Evolutionary conservation across 2,888 invertebrate species (phyloP).

Genomic region (Epinotia ramella): DNA sequence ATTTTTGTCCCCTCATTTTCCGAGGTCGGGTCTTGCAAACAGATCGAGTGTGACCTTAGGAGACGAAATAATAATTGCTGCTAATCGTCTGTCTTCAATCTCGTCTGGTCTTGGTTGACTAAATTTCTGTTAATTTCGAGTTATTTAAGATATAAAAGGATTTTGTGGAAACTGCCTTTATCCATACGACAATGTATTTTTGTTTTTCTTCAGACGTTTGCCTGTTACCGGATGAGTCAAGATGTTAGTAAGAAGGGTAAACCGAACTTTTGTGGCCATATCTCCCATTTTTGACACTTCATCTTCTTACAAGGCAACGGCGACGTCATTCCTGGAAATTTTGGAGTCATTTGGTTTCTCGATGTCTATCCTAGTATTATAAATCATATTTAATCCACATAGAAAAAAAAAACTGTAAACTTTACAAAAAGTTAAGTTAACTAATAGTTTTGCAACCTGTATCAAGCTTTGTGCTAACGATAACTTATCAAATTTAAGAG

Average conservation of each 20-base stretch:
- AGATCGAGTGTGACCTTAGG: constrained; percentile 77
- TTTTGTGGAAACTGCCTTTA: constrained; percentile 28
- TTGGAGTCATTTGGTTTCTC: not conserved
- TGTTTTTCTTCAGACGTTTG: constrained; percentile 11
- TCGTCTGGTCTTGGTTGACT: constrained; percentile 56
- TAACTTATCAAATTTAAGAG: not conserved
- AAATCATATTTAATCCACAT: too few relatives aligned
- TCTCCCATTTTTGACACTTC: too few relatives aligned
- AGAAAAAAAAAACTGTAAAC: too few relatives aligned
- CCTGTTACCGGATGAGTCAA: constrained; percentile 14
- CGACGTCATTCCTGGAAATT: not conserved
- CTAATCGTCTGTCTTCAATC: constrained; percentile 59
- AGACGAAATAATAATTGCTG: constrained; percentile 77
- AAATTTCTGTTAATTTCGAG: constrained; percentile 45
- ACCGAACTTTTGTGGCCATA: too few relatives aligned
- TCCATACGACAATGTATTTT: constrained; percentile 6
- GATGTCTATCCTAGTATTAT: not conserved
- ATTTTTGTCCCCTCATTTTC: constrained; percentile 54
- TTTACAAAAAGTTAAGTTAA: too few relatives aligned
- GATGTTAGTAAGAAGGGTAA: not conserved
- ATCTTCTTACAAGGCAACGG: too few relatives aligned
- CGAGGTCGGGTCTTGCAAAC: constrained; percentile 73
- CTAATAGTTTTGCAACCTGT: not conserved
- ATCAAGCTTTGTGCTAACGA: not conserved
- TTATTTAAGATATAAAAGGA: constrained; percentile 33